Conservation (phyloP, 2,113 vertebrate species). For the Zosterops hypoxanthus region DNA sequence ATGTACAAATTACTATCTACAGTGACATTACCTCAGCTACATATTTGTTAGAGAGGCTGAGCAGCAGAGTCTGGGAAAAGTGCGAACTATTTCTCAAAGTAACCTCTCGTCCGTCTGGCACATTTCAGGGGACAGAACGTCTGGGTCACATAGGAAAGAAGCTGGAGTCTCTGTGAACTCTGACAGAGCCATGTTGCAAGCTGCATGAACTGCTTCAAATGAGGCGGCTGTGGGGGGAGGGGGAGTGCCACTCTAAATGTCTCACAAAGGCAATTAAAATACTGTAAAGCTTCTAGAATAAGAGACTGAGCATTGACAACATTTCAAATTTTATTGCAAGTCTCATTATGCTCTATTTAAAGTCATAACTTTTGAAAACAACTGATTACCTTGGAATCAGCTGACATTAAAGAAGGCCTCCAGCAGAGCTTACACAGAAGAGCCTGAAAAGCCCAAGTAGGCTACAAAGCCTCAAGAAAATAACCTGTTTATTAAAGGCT, state of each 20-base stretch:
- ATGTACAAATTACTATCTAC: neutral
- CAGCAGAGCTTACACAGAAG: neutral
- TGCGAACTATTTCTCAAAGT: slow-evolving; percentile 45
- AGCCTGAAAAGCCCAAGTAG: neutral
- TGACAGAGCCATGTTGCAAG: slow-evolving; percentile 53
- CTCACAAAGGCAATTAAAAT: slow-evolving; percentile 32
- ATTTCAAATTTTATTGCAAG: neutral
- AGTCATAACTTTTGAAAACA: neutral
- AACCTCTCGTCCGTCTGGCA: slow-evolving; percentile 62
- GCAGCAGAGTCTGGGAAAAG: slow-evolving; percentile 43
- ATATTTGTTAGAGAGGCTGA: neutral
- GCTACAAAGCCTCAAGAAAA: neutral
- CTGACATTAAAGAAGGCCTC: neutral
- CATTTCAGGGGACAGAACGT: slow-evolving; percentile 47
- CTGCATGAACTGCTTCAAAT: neutral
- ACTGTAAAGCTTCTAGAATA: neutral
- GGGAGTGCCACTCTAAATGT: neutral
- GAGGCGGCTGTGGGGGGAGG: neutral
- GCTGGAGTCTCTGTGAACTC: slow-evolving; percentile 28
- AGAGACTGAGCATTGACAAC: neutral
- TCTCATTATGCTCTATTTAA: slow-evolving; percentile 11
- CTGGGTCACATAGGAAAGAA: slow-evolving; percentile 52
- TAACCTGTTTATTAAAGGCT: neutral
- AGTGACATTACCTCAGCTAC: slow-evolving; percentile 43
- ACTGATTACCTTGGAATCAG: neutral